Evolutionary conservation across 2,797 vertebrate genomes (phyloP).

Genomic region (Acridotheres tristis): DNA sequence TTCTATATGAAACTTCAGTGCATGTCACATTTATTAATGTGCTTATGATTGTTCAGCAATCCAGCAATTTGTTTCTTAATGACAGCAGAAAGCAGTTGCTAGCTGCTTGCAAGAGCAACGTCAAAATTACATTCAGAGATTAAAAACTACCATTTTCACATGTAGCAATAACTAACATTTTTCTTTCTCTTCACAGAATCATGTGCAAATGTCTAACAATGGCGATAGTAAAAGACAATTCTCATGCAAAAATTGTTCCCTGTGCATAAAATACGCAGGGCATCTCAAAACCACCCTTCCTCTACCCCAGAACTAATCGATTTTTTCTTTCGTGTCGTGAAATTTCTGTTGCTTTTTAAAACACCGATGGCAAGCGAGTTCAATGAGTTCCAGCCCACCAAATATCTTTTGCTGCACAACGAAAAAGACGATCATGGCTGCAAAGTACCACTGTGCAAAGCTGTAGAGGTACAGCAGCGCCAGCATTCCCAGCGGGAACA

Average conservation of each 20-base stretch:
- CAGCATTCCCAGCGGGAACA: constrained; percentile 81
- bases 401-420: constrained; percentile 84
- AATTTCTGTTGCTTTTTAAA: constrained; percentile 63
- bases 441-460: constrained; percentile 82
- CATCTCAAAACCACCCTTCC: background rate
- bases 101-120: constrained; percentile 54
- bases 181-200: constrained; percentile 55
- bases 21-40: constrained; percentile 9
- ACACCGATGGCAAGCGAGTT: constrained; percentile 86
- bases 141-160: constrained; percentile 40
- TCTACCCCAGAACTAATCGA: background rate
- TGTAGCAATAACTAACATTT: constrained; percentile 50
- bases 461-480: constrained; percentile 83
- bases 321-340: constrained; percentile 14
- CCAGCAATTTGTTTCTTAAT: constrained; percentile 59
- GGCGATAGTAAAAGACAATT: constrained; percentile 58
- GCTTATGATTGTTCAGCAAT: constrained; percentile 54
- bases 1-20: constrained; percentile 32
- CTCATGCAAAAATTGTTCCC: constrained; percentile 75
- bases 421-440: constrained; percentile 79
- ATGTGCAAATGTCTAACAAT: constrained; percentile 71
- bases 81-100: constrained; percentile 35
- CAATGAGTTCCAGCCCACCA: constrained; percentile 92
- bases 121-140: constrained; percentile 75
- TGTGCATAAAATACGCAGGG: constrained; percentile 44